Percentiles rank a stretch among this genome's conserved stretches.
phyloP scores from a whole-genome alignment of 2,113 vertebrate species.

The rat (Rattus norvegicus) region GRCr8 NC_086019.1:134398501-134399000 shows the following conservation, averaged over 20 bases:
- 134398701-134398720: not conserved
- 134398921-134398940: not conserved
- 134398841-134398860: not conserved
- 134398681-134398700: no score
- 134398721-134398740: not conserved
- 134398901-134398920: not conserved
- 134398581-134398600: not conserved
- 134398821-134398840: not conserved
- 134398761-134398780: not conserved
- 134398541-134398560: no score
- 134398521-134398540: not conserved
- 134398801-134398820: not conserved
- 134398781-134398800: not conserved
- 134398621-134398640: not conserved
- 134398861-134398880: not conserved
- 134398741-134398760: not conserved
- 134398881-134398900: not conserved
- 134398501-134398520: not conserved
- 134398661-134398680: not conserved
- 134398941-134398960: not conserved
- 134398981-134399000: not conserved
- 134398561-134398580: not conserved
- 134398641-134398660: not conserved
- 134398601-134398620: not conserved
- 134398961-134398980: not conserved